Base-by-base conservation (phyloP, 2,888 invertebrate genomes). In the Stenolophus ochropezus region DNA sequence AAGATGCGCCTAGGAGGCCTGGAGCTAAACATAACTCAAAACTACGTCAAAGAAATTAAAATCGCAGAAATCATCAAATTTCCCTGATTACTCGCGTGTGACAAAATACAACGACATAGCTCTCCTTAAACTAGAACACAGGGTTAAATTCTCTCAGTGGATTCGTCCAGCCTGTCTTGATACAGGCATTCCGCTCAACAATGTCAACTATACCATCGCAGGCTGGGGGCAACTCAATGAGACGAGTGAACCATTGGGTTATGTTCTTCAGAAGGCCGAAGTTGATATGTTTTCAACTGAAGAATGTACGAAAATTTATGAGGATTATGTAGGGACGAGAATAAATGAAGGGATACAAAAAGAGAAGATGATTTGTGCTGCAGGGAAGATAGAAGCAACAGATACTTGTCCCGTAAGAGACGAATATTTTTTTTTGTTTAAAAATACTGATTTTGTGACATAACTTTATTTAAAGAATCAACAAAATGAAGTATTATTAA, bases 71-170 rank as follows among this genome's bases (percentile, higher is more conserved):
- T 84, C 18, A 86, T 87, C 77, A n/a, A 83, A 83, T 8, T 87
- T 90, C 84, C 89, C 89, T 0, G 78, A 85, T 0, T 90, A 89
- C 83, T 86, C 5, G 8, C 58, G 2, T 23, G 23, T 1, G 4
- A 58, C 23, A 23, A 58, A 21, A 14, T 90, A 90, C 83, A 87
- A 90, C 82, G 90, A 90, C 73, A 89, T 90, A 25, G 90, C 88
- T 2, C 85, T 90, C 0, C 74, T 90, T 0, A 85, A 85, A 81
- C 83, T 90, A 18, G 85, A 86, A 4, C 82, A 82, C 1, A 74
- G 65, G 3, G 88, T 89, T 0, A 23, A 8, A 2, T 89, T 89
- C 81, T 78, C 87, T 56, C 87, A 85, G 1, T 88, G 84, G 83
- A 86, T 87, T 2, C 86, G 89, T 76, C 90, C 90, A 0, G 88